These are phyloP conservation scores for Conus canariensis DNA, from an alignment of 2,888 invertebrate genomes.

Conservation along the genomic window DNA sequence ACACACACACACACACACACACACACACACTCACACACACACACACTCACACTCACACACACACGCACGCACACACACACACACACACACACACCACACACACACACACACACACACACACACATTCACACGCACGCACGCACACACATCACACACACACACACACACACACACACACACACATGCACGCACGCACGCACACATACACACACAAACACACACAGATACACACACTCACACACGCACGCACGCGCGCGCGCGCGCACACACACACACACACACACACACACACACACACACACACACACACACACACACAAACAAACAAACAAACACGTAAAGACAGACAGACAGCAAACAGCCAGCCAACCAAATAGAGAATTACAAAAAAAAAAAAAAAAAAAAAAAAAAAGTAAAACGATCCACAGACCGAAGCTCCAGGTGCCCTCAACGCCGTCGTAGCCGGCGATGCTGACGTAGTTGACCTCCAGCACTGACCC, in stretches of 20 bases:
- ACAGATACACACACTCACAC: not conserved
- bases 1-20: not conserved
- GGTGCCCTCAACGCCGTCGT: not conserved
- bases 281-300: not conserved
- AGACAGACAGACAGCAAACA: no score
- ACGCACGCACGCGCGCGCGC: not conserved
- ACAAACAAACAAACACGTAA: no score
- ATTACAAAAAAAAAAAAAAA: no score
- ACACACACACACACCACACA: no score
- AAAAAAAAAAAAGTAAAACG: no score
- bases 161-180: not conserved
- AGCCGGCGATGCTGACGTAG: conserved; percentile 12
- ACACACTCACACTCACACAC: no score
- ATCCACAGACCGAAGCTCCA: conserved; percentile 5
- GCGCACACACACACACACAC: not conserved
- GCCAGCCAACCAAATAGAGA: no score
- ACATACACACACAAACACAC: not conserved
- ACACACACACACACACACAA: not conserved
- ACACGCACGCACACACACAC: no score
- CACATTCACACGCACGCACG: not conserved
- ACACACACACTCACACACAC: no score
- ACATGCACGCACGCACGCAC: not conserved
- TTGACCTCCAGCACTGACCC: not conserved
- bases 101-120: not conserved
- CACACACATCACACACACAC: not conserved